A percentile compares a stretch with the other conserved stretches of the same genome.
phyloP scores from a whole-genome alignment of 2,797 vertebrate species.

The Poecilia picta region DNA sequence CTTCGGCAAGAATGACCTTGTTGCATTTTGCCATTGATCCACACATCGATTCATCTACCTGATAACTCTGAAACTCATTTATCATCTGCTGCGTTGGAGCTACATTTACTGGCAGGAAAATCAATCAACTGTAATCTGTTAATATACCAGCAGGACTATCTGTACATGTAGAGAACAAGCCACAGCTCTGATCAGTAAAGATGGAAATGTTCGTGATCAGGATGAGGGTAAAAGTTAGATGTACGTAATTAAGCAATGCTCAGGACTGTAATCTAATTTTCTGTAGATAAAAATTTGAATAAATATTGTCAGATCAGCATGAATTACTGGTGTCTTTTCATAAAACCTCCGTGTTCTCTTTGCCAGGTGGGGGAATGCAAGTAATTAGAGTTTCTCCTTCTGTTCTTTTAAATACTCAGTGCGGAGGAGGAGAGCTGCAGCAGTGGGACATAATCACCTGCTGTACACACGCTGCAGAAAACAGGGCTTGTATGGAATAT shows the following conservation, averaged over 20 bases:
- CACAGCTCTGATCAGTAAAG: constrained; percentile 57
- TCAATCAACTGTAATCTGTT: constrained; percentile 77
- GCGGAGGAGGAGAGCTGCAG: constrained; percentile 21
- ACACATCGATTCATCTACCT: constrained; percentile 63
- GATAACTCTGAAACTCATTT: constrained; percentile 73
- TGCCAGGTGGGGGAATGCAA: constrained; percentile 6
- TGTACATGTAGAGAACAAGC: constrained; percentile 58
- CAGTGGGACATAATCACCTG: constrained; percentile 9
- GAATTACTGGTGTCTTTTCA: neutral
- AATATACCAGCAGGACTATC: constrained; percentile 63
- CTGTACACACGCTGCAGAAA: constrained; percentile 21
- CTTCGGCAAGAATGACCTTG: constrained; percentile 63
- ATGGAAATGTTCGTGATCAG: constrained; percentile 41
- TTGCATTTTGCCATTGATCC: constrained; percentile 73
- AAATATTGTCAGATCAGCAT: constrained; percentile 13
- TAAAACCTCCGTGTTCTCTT: constrained; percentile 18
- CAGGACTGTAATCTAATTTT: constrained; percentile 18
- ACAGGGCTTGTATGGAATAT: constrained; percentile 23
- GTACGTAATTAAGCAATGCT: constrained; percentile 7
- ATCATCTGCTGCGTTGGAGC: constrained; percentile 66
- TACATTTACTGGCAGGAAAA: constrained; percentile 70
- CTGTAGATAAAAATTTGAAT: constrained; percentile 17
- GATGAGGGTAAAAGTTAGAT: constrained; percentile 7
- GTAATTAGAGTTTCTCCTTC: constrained; percentile 31
- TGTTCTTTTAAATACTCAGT: constrained; percentile 19